Conservation (phyloP, 2,797 vertebrate species). For the Etheostoma perlongum region DNA sequence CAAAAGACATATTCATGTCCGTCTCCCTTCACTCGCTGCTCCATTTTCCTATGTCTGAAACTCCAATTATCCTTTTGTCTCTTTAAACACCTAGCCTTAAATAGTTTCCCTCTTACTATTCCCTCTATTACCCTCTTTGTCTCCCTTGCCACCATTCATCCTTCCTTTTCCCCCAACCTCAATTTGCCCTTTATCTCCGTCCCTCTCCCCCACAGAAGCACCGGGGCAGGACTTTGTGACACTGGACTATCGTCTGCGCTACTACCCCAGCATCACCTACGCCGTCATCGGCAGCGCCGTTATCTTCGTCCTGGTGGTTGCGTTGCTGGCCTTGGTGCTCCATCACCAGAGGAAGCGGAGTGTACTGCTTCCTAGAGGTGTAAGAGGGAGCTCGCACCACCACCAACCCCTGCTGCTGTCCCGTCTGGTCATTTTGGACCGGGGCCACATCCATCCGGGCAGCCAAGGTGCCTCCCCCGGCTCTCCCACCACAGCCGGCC, state of each 20-base stretch:
- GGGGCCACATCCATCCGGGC: conserved; percentile 88
- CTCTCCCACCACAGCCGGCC: conserved; percentile 78
- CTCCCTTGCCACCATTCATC: background rate
- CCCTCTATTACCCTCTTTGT: background rate
- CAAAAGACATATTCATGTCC: conserved; percentile 33
- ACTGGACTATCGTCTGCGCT: conserved; percentile 92
- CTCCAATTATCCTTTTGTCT: conserved; percentile 29
- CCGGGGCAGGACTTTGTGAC: conserved; percentile 94
- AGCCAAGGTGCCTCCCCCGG: conserved; percentile 86
- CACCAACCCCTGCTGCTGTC: conserved; percentile 95
- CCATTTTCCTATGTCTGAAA: conserved; percentile 31
- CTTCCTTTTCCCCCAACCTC: conserved; percentile 7
- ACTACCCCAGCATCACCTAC: conserved; percentile 97
- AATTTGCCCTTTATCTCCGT: conserved; percentile 4
- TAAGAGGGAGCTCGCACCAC: conserved; percentile 84
- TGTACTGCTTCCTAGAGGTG: conserved; percentile 88
- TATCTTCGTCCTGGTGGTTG: conserved; percentile 96
- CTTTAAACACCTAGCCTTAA: conserved; percentile 22
- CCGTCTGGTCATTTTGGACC: conserved; percentile 94
- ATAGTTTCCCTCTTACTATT: conserved; percentile 17
- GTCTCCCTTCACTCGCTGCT: conserved; percentile 35
- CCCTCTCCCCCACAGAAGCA: conserved; percentile 83
- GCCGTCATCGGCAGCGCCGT: conserved; percentile 96
- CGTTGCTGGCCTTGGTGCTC: conserved; percentile 92
- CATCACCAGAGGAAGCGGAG: conserved; percentile 97